These are phyloP conservation scores for Tribolium freemani DNA, from an alignment of 2,888 invertebrate species.

Conservation along the genomic window DNA sequence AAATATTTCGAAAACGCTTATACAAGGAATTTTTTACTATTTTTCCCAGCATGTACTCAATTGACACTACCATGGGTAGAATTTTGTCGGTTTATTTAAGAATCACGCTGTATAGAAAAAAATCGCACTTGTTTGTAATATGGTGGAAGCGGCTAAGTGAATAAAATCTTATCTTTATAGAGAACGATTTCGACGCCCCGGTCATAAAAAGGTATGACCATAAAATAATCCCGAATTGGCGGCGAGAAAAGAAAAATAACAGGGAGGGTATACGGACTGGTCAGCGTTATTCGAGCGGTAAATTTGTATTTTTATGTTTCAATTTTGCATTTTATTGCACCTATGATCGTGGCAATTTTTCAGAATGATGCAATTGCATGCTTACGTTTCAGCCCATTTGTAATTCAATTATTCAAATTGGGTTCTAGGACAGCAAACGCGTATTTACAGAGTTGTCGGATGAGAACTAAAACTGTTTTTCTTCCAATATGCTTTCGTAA, in stretches of 20 bases:
- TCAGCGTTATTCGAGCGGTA: slow-evolving; percentile 55
- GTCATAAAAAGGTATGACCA: slow-evolving; percentile 11
- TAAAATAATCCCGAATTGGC: slow-evolving; percentile 24
- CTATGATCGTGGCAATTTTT: slow-evolving; percentile 57
- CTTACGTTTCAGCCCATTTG: slow-evolving; percentile 49
- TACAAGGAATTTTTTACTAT: too few relatives aligned
- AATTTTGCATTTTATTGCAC: slow-evolving; percentile 61
- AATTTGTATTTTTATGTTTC: slow-evolving; percentile 58
- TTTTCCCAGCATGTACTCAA: too few relatives aligned
- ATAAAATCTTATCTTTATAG: slow-evolving; percentile 30
- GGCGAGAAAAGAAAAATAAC: slow-evolving; percentile 29
- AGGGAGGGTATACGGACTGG: slow-evolving; percentile 37
- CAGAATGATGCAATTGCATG: slow-evolving; percentile 53
- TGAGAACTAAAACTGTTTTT: slow-evolving; percentile 1
- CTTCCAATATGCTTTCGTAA: neutral
- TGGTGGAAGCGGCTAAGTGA: neutral
- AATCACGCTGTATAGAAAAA: too few relatives aligned
- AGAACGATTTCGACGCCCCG: slow-evolving; percentile 4
- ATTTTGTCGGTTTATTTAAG: too few relatives aligned
- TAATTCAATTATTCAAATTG: slow-evolving; percentile 59
- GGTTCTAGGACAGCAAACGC: slow-evolving; percentile 6
- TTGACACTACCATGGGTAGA: too few relatives aligned
- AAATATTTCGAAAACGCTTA: too few relatives aligned
- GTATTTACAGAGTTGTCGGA: slow-evolving; percentile 15
- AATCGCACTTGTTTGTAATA: slow-evolving; percentile 23